phyloP scores from a whole-genome alignment of 2,888 invertebrate species.

The Pachymerium ferrugineum region DNA sequence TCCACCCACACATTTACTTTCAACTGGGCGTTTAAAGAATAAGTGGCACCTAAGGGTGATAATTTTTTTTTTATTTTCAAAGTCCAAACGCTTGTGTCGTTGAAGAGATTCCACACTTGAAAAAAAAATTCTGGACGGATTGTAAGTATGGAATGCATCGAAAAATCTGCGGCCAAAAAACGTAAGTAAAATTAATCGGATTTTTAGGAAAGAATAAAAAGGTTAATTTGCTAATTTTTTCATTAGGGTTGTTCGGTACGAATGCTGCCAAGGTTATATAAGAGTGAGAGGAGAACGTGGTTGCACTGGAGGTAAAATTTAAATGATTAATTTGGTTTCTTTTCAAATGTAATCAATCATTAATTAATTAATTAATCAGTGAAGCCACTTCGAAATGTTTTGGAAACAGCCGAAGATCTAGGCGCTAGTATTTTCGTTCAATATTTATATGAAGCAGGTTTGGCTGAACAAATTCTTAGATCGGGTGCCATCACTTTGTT shows the following conservation, averaged over 20 bases:
- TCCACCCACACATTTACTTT: too few relatives aligned
- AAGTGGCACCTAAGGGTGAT: not conserved
- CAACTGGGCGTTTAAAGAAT: not conserved
- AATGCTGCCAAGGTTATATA: conserved; percentile 53
- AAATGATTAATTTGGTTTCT: not conserved
- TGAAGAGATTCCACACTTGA: conserved; percentile 47
- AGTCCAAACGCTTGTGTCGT: conserved; percentile 50
- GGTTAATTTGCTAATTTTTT: not conserved
- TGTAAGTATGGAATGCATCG: conserved; percentile 49
- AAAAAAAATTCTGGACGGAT: conserved; percentile 48
- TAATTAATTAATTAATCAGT: conserved; percentile 42
- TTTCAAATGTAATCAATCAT: not conserved
- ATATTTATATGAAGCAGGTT: conserved; percentile 47
- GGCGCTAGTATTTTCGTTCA: conserved; percentile 50
- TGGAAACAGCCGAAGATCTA: conserved; percentile 49
- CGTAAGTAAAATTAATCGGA: conserved; percentile 42
- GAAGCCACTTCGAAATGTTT: conserved; percentile 49
- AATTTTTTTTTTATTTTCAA: not conserved
- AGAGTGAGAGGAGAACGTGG: conserved; percentile 48
- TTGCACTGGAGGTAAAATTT: conserved; percentile 49
- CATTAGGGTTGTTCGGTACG: conserved; percentile 49
- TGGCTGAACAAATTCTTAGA: conserved; percentile 45
- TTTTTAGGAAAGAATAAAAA: not conserved
- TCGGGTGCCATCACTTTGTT: conserved; percentile 51
- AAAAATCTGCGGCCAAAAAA: conserved; percentile 48